Evolutionary conservation across 2,797 vertebrate species (phyloP).

Genomic region (Urosaurus nigricauda): DNA sequence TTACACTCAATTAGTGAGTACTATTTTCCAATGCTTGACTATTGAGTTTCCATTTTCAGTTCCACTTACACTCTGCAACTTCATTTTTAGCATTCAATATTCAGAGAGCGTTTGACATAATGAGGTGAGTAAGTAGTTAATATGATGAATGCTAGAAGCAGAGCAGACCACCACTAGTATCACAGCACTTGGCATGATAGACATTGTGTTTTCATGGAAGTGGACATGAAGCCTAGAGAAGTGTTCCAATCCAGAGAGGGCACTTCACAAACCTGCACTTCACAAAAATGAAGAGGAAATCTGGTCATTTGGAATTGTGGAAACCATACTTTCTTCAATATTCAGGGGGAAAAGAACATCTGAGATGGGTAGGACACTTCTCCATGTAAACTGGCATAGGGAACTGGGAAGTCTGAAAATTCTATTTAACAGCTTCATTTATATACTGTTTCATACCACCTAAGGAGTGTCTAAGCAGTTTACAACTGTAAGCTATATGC

Average conservation of each 20-base stretch:
- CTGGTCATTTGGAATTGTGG: background rate
- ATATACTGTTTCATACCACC: too few species aligned
- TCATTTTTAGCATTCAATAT: constrained; percentile 23
- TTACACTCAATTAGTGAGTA: constrained; percentile 6
- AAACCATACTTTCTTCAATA: background rate
- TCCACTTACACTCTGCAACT: constrained; percentile 9
- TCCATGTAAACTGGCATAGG: background rate
- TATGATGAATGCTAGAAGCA: constrained; percentile 8
- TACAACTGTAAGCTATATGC: too few species aligned
- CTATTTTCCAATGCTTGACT: background rate
- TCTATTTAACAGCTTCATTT: too few species aligned
- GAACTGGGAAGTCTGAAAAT: background rate
- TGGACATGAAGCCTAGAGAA: background rate
- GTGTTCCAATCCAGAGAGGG: background rate
- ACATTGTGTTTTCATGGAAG: background rate
- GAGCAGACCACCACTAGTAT: rapidly evolving
- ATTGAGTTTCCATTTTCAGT: background rate
- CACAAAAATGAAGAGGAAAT: background rate
- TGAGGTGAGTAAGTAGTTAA: background rate
- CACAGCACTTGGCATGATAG: background rate
- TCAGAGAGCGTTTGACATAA: background rate
- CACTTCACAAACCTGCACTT: background rate
- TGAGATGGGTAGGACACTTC: background rate
- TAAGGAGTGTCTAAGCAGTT: too few species aligned
- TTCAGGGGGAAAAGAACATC: background rate